phyloP scores from a whole-genome alignment of 2,113 vertebrate genomes.

The Xiphophorus maculatus region DNA sequence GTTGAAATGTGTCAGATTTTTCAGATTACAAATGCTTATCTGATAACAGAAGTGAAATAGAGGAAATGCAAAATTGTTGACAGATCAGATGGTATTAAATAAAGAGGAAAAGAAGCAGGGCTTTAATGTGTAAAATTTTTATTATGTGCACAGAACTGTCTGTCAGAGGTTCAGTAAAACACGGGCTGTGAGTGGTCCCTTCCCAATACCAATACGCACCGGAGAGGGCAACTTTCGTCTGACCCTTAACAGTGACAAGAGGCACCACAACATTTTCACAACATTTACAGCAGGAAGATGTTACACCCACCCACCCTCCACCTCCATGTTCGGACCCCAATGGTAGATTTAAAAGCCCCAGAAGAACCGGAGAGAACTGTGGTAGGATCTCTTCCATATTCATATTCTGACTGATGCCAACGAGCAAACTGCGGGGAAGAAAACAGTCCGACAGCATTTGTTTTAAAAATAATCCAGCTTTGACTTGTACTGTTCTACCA shows the following conservation, averaged over 20 bases:
- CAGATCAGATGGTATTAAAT: background rate
- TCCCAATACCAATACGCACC: slow-evolving; percentile 57
- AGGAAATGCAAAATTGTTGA: background rate
- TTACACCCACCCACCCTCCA: slow-evolving; percentile 21
- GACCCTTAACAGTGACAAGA: slow-evolving; percentile 73
- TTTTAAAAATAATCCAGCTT: slow-evolving; percentile 46
- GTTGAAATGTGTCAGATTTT: background rate
- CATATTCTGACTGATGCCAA: slow-evolving; percentile 61
- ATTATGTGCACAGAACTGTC: slow-evolving; percentile 83
- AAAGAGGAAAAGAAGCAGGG: slow-evolving; percentile 1
- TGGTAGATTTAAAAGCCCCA: slow-evolving; percentile 50
- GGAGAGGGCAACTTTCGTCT: slow-evolving; percentile 51
- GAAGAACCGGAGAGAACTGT: slow-evolving; percentile 52
- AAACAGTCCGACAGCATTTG: slow-evolving; percentile 50
- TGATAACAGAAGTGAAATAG: slow-evolving; percentile 3
- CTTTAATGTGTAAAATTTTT: slow-evolving; percentile 77
- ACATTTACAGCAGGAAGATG: slow-evolving; percentile 78
- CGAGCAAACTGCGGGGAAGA: slow-evolving; percentile 49
- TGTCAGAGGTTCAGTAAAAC: slow-evolving; percentile 69
- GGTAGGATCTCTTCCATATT: slow-evolving; percentile 68
- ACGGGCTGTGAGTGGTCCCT: slow-evolving; percentile 71
- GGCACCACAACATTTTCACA: slow-evolving; percentile 80
- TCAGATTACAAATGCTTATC: background rate
- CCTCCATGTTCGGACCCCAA: slow-evolving; percentile 33
- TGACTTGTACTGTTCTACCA: slow-evolving; percentile 59